Conservation (phyloP, 2,888 invertebrate species). For the Disparrhopalites patrizii region DNA sequence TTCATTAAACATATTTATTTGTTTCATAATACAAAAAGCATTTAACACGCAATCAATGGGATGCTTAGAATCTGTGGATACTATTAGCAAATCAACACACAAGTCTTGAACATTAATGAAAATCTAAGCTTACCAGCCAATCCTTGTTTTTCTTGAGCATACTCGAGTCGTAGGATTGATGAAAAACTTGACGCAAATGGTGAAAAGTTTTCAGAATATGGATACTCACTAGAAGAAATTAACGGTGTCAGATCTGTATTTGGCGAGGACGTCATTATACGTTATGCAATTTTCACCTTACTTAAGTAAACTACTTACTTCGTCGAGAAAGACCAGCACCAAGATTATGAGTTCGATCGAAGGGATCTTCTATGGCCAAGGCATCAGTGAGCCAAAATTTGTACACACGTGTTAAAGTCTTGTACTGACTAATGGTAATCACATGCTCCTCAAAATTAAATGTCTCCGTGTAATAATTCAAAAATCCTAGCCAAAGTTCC, state of each 20-base stretch:
- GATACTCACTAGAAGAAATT: constrained; percentile 39
- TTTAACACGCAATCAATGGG: constrained; percentile 43
- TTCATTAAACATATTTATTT: too few relatives aligned
- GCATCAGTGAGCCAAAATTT: constrained; percentile 58
- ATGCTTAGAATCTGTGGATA: background rate
- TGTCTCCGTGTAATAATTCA: constrained; percentile 57
- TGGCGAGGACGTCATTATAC: too few relatives aligned
- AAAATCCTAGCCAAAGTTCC: constrained; percentile 57
- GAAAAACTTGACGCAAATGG: constrained; percentile 36
- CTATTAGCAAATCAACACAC: background rate
- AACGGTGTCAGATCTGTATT: too few relatives aligned
- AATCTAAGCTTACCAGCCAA: constrained; percentile 25
- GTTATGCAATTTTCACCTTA: too few relatives aligned
- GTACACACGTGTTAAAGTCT: constrained; percentile 55
- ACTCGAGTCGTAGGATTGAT: constrained; percentile 24
- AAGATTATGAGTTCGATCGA: constrained; percentile 59
- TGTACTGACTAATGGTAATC: constrained; percentile 54
- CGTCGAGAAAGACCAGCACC: constrained; percentile 57
- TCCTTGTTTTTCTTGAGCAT: constrained; percentile 17
- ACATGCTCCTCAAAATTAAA: constrained; percentile 56
- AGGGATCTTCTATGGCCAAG: constrained; percentile 62
- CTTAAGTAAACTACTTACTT: constrained; percentile 54
- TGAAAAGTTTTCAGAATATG: constrained; percentile 42
- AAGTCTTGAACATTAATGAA: background rate
- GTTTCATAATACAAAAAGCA: constrained; percentile 30